Base-by-base conservation (phyloP, 2,113 vertebrate genomes). In the Malurus alboscapulatus region DNA sequence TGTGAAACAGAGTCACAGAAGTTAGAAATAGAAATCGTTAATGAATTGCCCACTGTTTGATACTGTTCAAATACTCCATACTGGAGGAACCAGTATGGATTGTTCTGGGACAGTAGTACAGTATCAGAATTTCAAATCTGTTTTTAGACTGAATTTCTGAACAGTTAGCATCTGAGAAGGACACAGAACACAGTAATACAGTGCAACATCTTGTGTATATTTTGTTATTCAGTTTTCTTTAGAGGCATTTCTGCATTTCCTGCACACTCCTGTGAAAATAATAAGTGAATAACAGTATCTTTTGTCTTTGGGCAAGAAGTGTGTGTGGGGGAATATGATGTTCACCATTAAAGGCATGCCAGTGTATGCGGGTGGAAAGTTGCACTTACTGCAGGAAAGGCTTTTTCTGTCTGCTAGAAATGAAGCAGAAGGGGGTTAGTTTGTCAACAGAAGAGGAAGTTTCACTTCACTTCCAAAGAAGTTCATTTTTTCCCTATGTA, bases 291-390 rank as follows among this genome's bases (percentile, higher is more conserved):
- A 45, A 10, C 3, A 21, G 13, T 36, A 58, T 17, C 9, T 80
- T 42, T 58, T 47, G 27, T 65, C 27, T 68, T 32, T 45, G 50
- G 72, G 57, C 40, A 87, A n/a, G 72, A 26, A 51, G 30, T 9
- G 45, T n/a, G 10, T 21, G 36, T 22, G 34, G 17, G 55, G 12
- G 45, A 73, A 30, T 40, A 30, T 26, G 24, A 20, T 17, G 10
- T 29, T 68, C 40, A 51, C 10, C 29, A n/a, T n/a, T 73, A 30
- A 59, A 75, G 26, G 19, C 14, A 18, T 50, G 42, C 9, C 75
- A 75, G 40, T 0, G 0, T 42, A 20, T 25, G 15, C 14, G 29
- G 17, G n/a, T 34, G 14, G 34, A 57, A 63, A 78, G 9, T 44
- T 77, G 26, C 21, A 8, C 29, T 73, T 86, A 27, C 10, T 85